Base-by-base conservation (phyloP, 2,113 vertebrate species). In the Sinocyclocheilus rhinocerous region DNA sequence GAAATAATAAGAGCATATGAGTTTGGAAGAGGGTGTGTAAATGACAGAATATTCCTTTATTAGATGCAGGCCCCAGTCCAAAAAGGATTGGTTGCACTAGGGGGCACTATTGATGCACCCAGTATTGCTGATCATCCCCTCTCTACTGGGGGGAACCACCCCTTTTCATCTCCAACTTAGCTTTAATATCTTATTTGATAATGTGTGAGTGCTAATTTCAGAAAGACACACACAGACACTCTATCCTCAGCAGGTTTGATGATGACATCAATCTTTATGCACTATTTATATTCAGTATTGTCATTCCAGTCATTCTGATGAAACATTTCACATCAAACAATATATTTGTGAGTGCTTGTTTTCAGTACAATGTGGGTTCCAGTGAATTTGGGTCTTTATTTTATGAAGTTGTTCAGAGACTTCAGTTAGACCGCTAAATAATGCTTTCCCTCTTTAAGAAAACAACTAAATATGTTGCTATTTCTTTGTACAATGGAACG, bases 51-150 rank as follows among this genome's bases (percentile, higher is more conserved):
- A 13, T 22, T 22, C 16, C 18, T 36, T 57, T 61, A 33, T 81
- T 29, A 69, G 33, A 81, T 75, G 26, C 78, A 61, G 36, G 18
- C 18, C 4, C 61, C 8, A 26, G 55, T 52, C 36, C 65, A 77
- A 52, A n/a, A 24, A 70, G 2, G 57, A 22, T 55, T 69, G 65
- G 15, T 67, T 76, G 36, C 88, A 89, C 85, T 87, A 89, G 88
- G 85, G 85, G 88, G 88, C 88, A 87, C 77, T 89, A 87, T 87
- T 89, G 88, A 85, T 73, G 75, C 75, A 83, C 72, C 50, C 80
- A n/a, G 36, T 76, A 26, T 75, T 42, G 52, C 55, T 67, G 42
- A 84, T 48, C 73, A 76, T 24, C 50, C 81, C 52, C 57, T 65
- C 52, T 82, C 72, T 85, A 84, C 83, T 72, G 42, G 83, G 73